Evolutionary conservation across 2,888 invertebrate genomes (phyloP), one percentile per base, ranked within the genome.

Genomic region (Rhimphoctona megacephalus): DNA sequence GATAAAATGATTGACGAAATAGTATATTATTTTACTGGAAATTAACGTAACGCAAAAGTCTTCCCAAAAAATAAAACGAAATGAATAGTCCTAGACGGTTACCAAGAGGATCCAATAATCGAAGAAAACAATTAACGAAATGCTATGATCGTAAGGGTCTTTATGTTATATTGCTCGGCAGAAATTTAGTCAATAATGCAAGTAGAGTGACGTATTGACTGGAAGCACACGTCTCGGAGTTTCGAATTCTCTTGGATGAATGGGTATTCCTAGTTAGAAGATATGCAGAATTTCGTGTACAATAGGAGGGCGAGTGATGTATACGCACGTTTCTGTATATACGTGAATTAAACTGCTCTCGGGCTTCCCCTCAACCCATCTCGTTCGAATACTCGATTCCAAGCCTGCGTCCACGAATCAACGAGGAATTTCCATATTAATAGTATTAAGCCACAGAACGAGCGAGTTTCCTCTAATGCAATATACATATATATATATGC

Each of bases 371-470:
- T 76, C 46, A 30, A 36, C 86, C 67, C 66, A 64, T 33, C 69
- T 54, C 66, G 80, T 70, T 36, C 8, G 39, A 76, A 82, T 72
- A 76, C 69, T 39, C 74, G 74, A 76, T 76, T 69, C 72, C 33
- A 30, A 49, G 64, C 61, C 85, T 67, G 83, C 67, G 74, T 66
- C 78, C 64, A 39, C 88, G 88, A 89, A 89, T 89, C 88, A 88
- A 87, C 88, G 78, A 81, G 88, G 87, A 88, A 89, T 89, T 89
- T 89, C 88, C 89, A 89, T 89, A 89, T 89, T 89, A 89, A 89
- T 89, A 85, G 87, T 88, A 89, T 89, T 89, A 86, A 88, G 85
- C 86, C 80, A 54, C 85, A 72, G 74, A 66, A 80, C 84, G 73
- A 81, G 76, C 83, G 86, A 85, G 85, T 86, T 83, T 85, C 79